phyloP scores from a whole-genome alignment of 2,888 invertebrate species.

The Epinotia nisella region DNA sequence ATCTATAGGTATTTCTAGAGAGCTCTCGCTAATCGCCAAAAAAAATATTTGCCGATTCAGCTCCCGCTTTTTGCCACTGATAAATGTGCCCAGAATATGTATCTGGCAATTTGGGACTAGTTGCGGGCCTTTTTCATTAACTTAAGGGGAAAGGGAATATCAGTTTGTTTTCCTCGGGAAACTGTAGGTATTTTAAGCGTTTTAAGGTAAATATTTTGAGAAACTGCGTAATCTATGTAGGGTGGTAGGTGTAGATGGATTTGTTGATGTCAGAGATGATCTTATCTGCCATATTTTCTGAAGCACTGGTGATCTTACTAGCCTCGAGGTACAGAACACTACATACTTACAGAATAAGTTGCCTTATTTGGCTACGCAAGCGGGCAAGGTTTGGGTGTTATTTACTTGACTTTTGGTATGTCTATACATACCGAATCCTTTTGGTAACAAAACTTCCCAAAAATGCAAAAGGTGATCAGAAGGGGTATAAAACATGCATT shows the following conservation, averaged over 20 bases:
- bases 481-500: slow-evolving; percentile 57
- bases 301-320: no score
- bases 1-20: slow-evolving; percentile 74
- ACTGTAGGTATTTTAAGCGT: slow-evolving; percentile 32
- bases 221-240: not conserved
- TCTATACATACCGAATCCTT: slow-evolving; percentile 21
- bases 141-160: slow-evolving; percentile 52
- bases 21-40: slow-evolving; percentile 80
- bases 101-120: slow-evolving; percentile 70
- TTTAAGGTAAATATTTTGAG: not conserved
- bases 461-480: slow-evolving; percentile 39
- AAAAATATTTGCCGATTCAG: slow-evolving; percentile 82
- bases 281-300: no score
- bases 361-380: no score
- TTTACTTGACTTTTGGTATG: not conserved
- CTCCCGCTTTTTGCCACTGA: slow-evolving; percentile 74
- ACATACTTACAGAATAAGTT: no score
- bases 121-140: slow-evolving; percentile 71
- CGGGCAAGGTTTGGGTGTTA: no score
- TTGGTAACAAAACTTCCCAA: slow-evolving; percentile 9
- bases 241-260: not conserved
- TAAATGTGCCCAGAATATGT: slow-evolving; percentile 78
- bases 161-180: slow-evolving; percentile 58
- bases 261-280: not conserved
- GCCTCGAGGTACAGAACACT: no score